These are phyloP conservation scores for Poliocrania exsul DNA, from an alignment of 2,797 vertebrate species.

Conservation along the genomic window DNA sequence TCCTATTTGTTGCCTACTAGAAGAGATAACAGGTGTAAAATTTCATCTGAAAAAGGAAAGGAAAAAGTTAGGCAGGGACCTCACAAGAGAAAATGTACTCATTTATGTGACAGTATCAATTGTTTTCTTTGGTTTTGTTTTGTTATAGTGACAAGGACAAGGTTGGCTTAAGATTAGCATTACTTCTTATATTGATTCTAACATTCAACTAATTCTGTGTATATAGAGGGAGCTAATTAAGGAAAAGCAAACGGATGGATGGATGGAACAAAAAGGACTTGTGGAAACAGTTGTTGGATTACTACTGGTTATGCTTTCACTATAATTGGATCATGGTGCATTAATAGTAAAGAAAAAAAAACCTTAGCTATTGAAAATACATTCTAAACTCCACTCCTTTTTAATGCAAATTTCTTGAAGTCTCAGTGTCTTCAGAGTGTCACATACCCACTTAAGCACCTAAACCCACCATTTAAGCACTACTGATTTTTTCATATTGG, in stretches of 20 bases:
- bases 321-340: neutral
- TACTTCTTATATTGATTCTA: neutral
- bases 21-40: neutral
- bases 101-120: neutral
- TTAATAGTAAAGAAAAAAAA: neutral
- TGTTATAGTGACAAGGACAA: neutral
- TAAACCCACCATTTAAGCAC: neutral
- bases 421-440: neutral
- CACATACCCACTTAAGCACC: neutral
- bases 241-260: neutral
- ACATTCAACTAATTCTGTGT: neutral
- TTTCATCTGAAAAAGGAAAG: neutral
- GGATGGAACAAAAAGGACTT: neutral
- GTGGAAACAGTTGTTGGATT: neutral
- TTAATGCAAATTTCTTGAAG: neutral
- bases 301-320: neutral
- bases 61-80: neutral
- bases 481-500: neutral
- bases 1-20: neutral
- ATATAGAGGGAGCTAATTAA: neutral
- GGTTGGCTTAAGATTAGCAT: neutral
- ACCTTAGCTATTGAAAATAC: neutral
- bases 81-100: neutral
- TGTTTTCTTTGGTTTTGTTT: neutral
- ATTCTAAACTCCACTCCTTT: neutral